Conservation (phyloP, 2,888 invertebrate species). For the Reticulitermes lucifugus region DNA sequence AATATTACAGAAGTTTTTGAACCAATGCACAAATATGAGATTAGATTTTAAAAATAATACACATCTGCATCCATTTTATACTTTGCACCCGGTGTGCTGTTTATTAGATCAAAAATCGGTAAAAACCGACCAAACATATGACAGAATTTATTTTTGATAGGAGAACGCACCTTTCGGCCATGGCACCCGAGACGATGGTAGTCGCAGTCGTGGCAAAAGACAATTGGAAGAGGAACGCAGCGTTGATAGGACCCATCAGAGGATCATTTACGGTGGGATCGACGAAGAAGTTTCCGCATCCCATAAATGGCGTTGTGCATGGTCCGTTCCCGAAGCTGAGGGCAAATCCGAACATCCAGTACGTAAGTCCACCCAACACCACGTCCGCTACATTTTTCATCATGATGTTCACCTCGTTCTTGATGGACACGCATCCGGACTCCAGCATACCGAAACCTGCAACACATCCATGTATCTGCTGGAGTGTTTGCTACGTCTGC, state of each 20-base stretch:
- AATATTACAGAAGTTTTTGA: no score
- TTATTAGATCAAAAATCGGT: no score
- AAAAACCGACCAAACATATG: no score
- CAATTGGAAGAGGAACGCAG: constrained; percentile 90
- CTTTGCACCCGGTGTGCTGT: no score
- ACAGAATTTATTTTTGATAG: no score
- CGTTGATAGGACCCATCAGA: constrained; percentile 86
- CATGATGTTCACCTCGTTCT: constrained; percentile 97
- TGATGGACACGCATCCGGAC: constrained; percentile 91
- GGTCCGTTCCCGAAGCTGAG: constrained; percentile 85
- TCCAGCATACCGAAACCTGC: constrained; percentile 94
- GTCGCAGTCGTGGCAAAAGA: constrained; percentile 92
- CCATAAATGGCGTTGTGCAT: constrained; percentile 66
- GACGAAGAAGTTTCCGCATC: constrained; percentile 84
- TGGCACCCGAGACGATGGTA: constrained; percentile 93
- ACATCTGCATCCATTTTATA: no score
- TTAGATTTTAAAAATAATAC: no score
- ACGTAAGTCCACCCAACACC: constrained; percentile 90
- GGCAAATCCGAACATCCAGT: constrained; percentile 96
- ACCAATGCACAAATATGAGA: no score
- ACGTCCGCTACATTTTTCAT: constrained; percentile 97
- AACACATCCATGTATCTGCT: not conserved
- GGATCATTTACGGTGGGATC: constrained; percentile 80
- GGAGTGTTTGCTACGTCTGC: no score
- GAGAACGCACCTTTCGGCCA: constrained; percentile 84